Evolutionary conservation across 2,888 invertebrate genomes (phyloP).

Genomic region (Salpingus planirostris): DNA sequence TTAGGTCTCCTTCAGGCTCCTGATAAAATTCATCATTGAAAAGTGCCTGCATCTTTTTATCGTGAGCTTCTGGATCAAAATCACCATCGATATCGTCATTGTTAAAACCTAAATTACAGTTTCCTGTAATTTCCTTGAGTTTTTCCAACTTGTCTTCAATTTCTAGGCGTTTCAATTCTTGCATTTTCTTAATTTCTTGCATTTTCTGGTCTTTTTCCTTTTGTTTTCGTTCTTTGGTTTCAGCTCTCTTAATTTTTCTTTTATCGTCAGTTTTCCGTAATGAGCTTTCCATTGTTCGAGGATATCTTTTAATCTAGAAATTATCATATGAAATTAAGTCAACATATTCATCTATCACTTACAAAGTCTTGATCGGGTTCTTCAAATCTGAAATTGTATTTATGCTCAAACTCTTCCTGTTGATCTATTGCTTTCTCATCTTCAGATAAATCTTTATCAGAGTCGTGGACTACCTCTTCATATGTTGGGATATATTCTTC

Average conservation of each 20-base stretch:
- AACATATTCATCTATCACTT: conserved; percentile 25
- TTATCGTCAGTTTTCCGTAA: conserved; percentile 72
- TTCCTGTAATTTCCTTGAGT: conserved; percentile 82
- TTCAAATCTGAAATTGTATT: conserved; percentile 94
- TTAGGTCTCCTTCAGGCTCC: conserved; percentile 57
- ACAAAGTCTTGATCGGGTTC: conserved; percentile 91
- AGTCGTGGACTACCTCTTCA: conserved; percentile 57
- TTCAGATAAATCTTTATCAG: conserved; percentile 54
- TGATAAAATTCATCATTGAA: conserved; percentile 85
- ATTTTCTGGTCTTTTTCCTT: conserved; percentile 70
- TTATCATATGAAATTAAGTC: conserved; percentile 2
- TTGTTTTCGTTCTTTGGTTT: conserved; percentile 63
- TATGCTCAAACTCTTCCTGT: conserved; percentile 86
- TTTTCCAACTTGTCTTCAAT: conserved; percentile 81
- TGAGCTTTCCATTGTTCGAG: conserved; percentile 73
- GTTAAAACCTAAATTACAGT: conserved; percentile 54
- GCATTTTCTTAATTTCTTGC: conserved; percentile 80
- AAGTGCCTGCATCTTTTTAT: conserved; percentile 73
- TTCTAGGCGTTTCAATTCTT: conserved; percentile 80
- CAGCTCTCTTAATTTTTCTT: conserved; percentile 68
- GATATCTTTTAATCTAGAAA: conserved; percentile 75
- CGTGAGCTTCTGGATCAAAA: conserved; percentile 85
- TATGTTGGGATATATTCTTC: conserved; percentile 49
- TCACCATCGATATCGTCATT: conserved; percentile 80
- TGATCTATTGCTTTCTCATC: conserved; percentile 73